Evolutionary conservation across 2,888 invertebrate species (phyloP).

Genomic region (Drosophila macrospina): DNA sequence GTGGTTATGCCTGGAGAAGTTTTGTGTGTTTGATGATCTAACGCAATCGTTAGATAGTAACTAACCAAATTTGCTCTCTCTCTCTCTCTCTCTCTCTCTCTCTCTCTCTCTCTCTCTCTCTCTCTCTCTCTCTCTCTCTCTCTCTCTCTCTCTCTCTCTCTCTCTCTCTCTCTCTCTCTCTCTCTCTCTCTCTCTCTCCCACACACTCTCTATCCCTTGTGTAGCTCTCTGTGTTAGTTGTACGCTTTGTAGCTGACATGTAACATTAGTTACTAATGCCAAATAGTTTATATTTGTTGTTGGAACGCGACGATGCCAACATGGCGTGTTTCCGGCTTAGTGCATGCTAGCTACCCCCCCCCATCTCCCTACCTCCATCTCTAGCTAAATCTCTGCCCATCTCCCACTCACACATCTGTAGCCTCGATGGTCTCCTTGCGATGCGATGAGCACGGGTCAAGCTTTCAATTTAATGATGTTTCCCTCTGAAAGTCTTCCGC

Average conservation of each 20-base stretch:
- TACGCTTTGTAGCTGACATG: conserved; percentile 22
- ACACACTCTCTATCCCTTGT: neutral
- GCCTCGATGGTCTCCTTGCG: conserved; percentile 25
- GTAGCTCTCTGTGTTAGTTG: neutral
- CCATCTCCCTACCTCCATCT: neutral
- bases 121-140: neutral
- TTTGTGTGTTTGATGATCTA: conserved; percentile 38
- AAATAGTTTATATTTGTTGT: conserved; percentile 59
- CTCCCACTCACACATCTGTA: neutral
- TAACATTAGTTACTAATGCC: conserved; percentile 54
- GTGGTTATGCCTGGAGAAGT: conserved; percentile 11
- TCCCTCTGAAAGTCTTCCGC: too few species aligned
- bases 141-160: neutral
- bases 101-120: neutral
- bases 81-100: neutral
- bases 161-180: neutral
- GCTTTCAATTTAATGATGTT: conserved; percentile 37
- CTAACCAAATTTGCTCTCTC: neutral
- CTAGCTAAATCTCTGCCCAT: too few species aligned
- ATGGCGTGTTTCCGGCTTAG: conserved; percentile 65
- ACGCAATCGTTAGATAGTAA: conserved; percentile 27
- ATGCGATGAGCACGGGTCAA: conserved; percentile 31
- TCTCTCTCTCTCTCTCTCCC: neutral
- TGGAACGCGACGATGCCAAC: conserved; percentile 58
- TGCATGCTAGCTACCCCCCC: conserved; percentile 34